Conservation (phyloP, 2,797 vertebrate genomes). For the Paratrypauchen microcephalus region DNA sequence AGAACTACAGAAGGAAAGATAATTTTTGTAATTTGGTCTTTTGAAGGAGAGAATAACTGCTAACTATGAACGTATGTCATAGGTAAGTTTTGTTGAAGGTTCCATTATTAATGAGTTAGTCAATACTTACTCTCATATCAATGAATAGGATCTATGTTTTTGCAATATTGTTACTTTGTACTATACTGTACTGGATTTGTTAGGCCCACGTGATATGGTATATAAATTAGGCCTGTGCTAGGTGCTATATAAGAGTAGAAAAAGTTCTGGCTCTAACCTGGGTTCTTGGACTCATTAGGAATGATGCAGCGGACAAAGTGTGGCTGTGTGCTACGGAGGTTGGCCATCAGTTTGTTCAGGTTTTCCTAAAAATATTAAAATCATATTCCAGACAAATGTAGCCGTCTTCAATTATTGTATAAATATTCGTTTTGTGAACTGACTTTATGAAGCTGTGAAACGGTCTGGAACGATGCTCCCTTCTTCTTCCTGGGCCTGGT, state of each 20-base stretch:
- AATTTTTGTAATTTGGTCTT: background rate
- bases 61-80: background rate
- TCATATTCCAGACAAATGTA: conserved; percentile 13
- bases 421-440: conserved; percentile 38
- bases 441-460: conserved; percentile 93
- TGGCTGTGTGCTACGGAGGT: conserved; percentile 90
- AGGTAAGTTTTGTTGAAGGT: background rate
- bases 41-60: background rate
- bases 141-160: background rate
- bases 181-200: background rate
- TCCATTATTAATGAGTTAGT: background rate
- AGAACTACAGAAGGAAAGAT: background rate
- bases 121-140: background rate
- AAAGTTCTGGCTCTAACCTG: conserved; percentile 65
- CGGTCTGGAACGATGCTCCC: conserved; percentile 92
- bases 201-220: background rate
- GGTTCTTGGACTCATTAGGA: conserved; percentile 92
- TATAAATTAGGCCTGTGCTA: background rate
- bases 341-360: conserved; percentile 94
- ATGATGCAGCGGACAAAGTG: conserved; percentile 95
- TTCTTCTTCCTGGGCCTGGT: conserved; percentile 92
- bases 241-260: background rate
- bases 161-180: background rate
- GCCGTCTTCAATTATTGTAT: background rate
- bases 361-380: conserved; percentile 81